phyloP scores from a whole-genome alignment of 2,888 invertebrate species.

The Catocala sponsa region DNA sequence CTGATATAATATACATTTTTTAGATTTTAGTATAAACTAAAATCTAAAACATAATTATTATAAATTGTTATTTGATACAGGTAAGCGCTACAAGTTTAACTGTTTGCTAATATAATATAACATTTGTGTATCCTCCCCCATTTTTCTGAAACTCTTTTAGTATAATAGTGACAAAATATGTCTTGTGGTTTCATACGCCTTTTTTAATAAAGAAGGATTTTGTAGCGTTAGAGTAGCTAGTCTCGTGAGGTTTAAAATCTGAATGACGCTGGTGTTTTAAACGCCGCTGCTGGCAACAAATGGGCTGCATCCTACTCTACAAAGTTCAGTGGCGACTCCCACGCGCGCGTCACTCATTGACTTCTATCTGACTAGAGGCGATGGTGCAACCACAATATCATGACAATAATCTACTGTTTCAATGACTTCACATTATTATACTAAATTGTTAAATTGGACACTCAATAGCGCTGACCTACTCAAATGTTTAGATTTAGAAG shows the following conservation, averaged over 20 bases:
- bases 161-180: not conserved
- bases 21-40: too few species aligned
- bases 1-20: too few species aligned
- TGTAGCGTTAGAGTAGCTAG: not conserved
- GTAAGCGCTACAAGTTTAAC: constrained; percentile 23
- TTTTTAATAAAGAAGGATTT: too few species aligned
- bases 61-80: constrained; percentile 18
- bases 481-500: constrained; percentile 10
- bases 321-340: constrained; percentile 81
- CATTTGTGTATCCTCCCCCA: too few species aligned
- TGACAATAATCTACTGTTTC: constrained; percentile 59
- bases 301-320: constrained; percentile 80
- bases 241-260: constrained; percentile 4
- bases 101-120: not conserved
- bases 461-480: constrained; percentile 31
- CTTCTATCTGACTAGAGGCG: constrained; percentile 63
- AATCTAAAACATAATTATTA: too few species aligned
- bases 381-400: constrained; percentile 67
- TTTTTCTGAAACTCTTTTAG: not conserved
- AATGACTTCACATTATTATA: constrained; percentile 59
- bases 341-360: constrained; percentile 72
- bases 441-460: constrained; percentile 54
- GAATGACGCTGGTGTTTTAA: constrained; percentile 35
- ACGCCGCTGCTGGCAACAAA: constrained; percentile 73
- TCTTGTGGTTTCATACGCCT: too few species aligned